phyloP scores from a whole-genome alignment of 2,888 invertebrate genomes.

The Harpalus rufipes region DNA sequence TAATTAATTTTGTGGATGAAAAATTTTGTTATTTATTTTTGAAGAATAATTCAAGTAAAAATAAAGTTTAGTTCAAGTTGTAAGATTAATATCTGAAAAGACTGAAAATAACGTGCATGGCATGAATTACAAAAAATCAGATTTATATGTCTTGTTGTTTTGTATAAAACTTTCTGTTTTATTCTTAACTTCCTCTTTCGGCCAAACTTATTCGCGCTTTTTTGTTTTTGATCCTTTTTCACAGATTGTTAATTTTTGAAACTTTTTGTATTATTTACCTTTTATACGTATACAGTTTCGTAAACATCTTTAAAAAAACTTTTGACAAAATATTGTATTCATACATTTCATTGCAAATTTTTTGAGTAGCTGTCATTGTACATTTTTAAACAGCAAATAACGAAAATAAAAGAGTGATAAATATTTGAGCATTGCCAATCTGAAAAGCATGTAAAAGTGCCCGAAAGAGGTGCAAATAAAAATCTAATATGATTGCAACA shows the following conservation, averaged over 20 bases:
- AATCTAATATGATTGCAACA: no score
- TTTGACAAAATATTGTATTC: not conserved
- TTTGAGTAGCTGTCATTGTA: not conserved
- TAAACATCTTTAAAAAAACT: not conserved
- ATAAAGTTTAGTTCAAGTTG: conserved; percentile 44
- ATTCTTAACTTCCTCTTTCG: conserved; percentile 42
- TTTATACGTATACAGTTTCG: not conserved
- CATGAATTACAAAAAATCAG: conserved; percentile 50
- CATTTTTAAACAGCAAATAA: no score
- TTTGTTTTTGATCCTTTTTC: conserved; percentile 23
- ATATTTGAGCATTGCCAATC: no score
- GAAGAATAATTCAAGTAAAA: conserved; percentile 23
- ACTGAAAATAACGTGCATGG: conserved; percentile 48
- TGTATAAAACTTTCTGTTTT: conserved; percentile 54
- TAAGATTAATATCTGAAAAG: conserved; percentile 40
- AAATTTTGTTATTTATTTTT: conserved; percentile 29
- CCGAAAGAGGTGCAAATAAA: no score
- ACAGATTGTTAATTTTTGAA: conserved; percentile 47
- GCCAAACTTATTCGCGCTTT: conserved; percentile 33
- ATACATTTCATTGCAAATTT: not conserved
- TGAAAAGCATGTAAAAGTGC: no score
- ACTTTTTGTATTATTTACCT: not conserved
- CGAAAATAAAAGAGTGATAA: no score
- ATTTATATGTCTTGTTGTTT: conserved; percentile 47
- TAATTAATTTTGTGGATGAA: conserved; percentile 41